These are phyloP conservation scores for Acyrthosiphon pisum DNA, from an alignment of 1,140 invertebrate genomes.

Conservation along the genomic window DNA sequence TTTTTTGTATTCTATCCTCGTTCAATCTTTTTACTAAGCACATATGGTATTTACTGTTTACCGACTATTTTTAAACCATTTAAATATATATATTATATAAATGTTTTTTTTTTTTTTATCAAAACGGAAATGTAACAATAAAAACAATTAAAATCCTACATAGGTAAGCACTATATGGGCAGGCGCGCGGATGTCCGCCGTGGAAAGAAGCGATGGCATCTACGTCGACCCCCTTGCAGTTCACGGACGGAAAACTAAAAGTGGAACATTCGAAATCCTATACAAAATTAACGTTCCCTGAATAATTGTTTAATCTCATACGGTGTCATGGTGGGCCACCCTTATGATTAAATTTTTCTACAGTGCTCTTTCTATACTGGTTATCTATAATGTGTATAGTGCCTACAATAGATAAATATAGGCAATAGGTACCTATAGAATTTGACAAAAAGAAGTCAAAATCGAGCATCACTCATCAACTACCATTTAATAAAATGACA, in stretches of 20 bases:
- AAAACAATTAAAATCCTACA: slow-evolving; percentile 1
- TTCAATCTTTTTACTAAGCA: background rate
- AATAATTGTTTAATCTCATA: background rate
- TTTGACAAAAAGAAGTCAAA: background rate
- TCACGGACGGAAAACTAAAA: background rate
- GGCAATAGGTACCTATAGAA: background rate
- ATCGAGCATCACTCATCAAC: background rate
- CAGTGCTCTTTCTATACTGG: background rate
- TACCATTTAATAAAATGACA: background rate
- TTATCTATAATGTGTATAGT: background rate
- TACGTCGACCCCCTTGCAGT: background rate
- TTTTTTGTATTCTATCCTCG: background rate
- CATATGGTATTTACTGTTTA: slow-evolving; percentile 11
- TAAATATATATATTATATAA: background rate
- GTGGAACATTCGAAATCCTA: background rate
- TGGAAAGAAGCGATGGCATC: background rate
- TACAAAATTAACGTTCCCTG: background rate
- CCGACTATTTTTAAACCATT: background rate
- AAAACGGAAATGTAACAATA: slow-evolving; percentile 11
- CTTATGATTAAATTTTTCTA: background rate
- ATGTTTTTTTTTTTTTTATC: background rate
- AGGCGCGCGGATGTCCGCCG: background rate
- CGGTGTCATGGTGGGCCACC: background rate
- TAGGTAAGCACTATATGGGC: background rate
- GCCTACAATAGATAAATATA: background rate